phyloP scores from a whole-genome alignment of 92 coral and sea anemone species.

The Paramuricea clavata region DNA sequence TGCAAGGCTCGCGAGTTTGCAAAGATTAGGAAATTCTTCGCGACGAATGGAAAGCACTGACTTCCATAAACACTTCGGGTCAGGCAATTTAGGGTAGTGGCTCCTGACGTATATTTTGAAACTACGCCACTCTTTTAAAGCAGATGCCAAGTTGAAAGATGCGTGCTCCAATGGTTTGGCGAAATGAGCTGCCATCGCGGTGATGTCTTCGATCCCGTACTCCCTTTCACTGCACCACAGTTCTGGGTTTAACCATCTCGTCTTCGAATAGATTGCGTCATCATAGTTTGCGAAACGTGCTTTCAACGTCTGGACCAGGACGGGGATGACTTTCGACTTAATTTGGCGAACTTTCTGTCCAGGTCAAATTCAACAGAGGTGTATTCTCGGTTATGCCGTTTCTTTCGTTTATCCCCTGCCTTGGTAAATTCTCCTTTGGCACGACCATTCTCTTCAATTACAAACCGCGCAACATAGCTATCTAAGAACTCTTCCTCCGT shows the following conservation, averaged over 20 bases:
- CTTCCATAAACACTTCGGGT: conserved; percentile 39
- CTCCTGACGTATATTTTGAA: conserved; percentile 48
- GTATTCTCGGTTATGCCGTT: conserved; percentile 8
- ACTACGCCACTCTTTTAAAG: conserved; percentile 53
- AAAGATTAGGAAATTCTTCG: background rate
- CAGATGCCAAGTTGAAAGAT: conserved; percentile 41
- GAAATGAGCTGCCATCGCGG: conserved; percentile 52
- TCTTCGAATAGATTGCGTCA: conserved; percentile 31
- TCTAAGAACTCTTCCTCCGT: conserved; percentile 13
- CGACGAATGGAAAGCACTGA: conserved; percentile 29
- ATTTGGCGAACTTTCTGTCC: conserved; percentile 43
- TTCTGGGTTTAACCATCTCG: conserved; percentile 45
- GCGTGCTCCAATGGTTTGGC: conserved; percentile 48
- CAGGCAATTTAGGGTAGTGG: conserved; percentile 56
- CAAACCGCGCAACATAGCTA: background rate
- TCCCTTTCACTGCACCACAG: conserved; percentile 37
- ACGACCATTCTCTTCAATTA: conserved; percentile 34
- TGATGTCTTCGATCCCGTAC: conserved; percentile 31
- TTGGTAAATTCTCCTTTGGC: conserved; percentile 28
- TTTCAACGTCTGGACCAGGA: conserved; percentile 38
- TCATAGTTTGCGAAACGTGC: conserved; percentile 32
- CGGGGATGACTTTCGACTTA: conserved; percentile 49
- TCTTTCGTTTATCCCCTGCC: conserved; percentile 36
- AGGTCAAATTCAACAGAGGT: conserved; percentile 24
- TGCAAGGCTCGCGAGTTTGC: conserved; percentile 21